Evolutionary conservation across 2,113 vertebrate genomes (phyloP).

Genomic region (Notarius lentiginosus): DNA sequence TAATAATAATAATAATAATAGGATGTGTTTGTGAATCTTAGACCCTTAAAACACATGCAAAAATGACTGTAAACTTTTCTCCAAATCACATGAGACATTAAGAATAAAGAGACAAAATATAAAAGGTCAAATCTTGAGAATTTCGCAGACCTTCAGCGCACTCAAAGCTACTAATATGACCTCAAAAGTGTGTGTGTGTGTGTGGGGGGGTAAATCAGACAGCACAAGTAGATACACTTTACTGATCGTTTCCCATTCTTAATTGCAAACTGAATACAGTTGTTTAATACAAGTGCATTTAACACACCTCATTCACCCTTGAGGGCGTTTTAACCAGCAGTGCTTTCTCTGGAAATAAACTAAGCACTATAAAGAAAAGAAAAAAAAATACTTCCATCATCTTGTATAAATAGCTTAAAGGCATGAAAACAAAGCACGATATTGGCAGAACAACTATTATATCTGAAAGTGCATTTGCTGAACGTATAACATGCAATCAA

Average conservation of each 20-base stretch:
- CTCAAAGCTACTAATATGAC: constrained; percentile 51
- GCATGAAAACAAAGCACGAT: background rate
- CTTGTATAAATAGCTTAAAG: background rate
- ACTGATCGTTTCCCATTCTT: background rate
- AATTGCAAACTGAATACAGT: background rate
- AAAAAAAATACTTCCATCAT: background rate
- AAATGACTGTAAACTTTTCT: constrained; percentile 37
- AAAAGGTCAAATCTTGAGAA: background rate
- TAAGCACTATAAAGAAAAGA: background rate
- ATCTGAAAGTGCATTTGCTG: background rate
- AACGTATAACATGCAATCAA: background rate
- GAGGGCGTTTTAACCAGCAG: background rate
- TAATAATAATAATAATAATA: background rate
- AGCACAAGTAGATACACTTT: background rate
- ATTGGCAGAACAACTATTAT: background rate
- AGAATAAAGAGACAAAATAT: background rate
- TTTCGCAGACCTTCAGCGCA: constrained; percentile 46
- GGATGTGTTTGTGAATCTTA: no score
- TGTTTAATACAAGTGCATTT: background rate
- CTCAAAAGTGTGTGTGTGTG: constrained; percentile 16
- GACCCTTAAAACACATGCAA: background rate
- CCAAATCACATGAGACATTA: background rate
- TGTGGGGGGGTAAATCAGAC: background rate
- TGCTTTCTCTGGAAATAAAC: no score
- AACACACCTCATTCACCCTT: background rate